phyloP scores from a whole-genome alignment of 2,113 vertebrate genomes.

The Lethenteron camtschaticum region DNA sequence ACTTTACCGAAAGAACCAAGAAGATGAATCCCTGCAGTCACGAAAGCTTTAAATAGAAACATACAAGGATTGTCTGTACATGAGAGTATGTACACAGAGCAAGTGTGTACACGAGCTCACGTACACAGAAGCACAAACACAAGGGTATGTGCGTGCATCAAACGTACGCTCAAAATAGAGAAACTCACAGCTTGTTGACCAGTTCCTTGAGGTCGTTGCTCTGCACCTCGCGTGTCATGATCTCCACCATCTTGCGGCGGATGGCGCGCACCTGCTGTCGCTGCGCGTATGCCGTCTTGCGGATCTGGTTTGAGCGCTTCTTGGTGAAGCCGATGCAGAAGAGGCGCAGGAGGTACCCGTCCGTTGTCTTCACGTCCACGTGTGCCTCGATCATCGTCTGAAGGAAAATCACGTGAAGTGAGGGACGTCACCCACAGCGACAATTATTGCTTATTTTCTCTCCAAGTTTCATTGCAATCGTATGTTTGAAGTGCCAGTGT shows the following conservation, averaged over 20 bases:
- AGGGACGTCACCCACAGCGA: too few species aligned
- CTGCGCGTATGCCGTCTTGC: slow-evolving; percentile 86
- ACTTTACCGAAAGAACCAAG: too few species aligned
- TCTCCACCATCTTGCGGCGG: slow-evolving; percentile 95
- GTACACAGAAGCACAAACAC: neutral
- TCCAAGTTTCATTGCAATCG: too few species aligned
- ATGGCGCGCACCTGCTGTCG: slow-evolving; percentile 92
- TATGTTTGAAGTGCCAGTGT: too few species aligned
- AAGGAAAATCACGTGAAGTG: neutral
- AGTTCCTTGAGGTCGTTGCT: slow-evolving; percentile 97
- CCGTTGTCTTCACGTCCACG: slow-evolving; percentile 81
- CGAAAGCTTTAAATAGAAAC: too few species aligned
- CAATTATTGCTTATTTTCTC: too few species aligned
- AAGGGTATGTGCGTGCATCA: neutral
- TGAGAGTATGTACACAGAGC: neutral
- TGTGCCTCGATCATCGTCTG: slow-evolving; percentile 97
- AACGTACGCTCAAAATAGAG: too few species aligned
- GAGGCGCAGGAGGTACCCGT: slow-evolving; percentile 78
- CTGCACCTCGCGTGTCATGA: slow-evolving; percentile 93
- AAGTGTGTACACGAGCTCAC: neutral
- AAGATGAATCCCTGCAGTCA: too few species aligned
- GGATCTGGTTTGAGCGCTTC: slow-evolving; percentile 85
- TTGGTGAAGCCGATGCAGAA: slow-evolving; percentile 95
- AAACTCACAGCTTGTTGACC: slow-evolving; percentile 85
- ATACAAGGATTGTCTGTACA: neutral